A percentile compares a stretch with the other conserved stretches of the same genome.
phyloP scores from a whole-genome alignment of 1,140 invertebrate species.

The Nasonia vitripennis region DNA sequence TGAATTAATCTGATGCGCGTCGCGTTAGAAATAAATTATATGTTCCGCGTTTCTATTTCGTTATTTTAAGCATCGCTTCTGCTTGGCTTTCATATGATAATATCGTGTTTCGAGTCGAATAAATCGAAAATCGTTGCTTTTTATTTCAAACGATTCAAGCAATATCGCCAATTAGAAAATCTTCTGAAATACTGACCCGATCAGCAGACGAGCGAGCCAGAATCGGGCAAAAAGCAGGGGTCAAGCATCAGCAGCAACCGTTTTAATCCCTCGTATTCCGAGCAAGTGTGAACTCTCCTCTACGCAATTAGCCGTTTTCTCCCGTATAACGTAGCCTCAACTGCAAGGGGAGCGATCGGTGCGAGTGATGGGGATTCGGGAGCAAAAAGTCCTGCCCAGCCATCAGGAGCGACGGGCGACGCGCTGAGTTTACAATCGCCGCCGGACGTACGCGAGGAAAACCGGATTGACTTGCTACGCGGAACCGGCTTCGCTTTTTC shows the following conservation, averaged over 20 bases:
- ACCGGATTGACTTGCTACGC: conserved; percentile 54
- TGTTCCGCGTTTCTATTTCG: background rate
- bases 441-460: background rate
- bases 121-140: too few relatives aligned
- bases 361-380: background rate
- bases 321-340: background rate
- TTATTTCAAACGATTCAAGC: too few relatives aligned
- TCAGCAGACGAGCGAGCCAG: background rate
- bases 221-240: background rate
- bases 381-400: conserved; percentile 32
- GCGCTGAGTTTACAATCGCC: background rate
- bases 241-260: background rate
- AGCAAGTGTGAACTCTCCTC: conserved; percentile 21
- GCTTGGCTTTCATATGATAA: background rate
- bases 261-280: background rate
- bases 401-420: background rate
- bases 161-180: conserved; percentile 18
- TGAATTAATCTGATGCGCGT: too few relatives aligned
- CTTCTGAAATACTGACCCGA: conserved; percentile 3
- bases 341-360: conserved; percentile 24
- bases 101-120: background rate
- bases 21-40: too few relatives aligned
- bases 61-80: background rate
- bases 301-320: conserved; percentile 25
- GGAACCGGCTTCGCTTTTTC: conserved; percentile 48